Conservation (phyloP, 2,113 vertebrate genomes). For the Hippocampus abdominalis region DNA sequence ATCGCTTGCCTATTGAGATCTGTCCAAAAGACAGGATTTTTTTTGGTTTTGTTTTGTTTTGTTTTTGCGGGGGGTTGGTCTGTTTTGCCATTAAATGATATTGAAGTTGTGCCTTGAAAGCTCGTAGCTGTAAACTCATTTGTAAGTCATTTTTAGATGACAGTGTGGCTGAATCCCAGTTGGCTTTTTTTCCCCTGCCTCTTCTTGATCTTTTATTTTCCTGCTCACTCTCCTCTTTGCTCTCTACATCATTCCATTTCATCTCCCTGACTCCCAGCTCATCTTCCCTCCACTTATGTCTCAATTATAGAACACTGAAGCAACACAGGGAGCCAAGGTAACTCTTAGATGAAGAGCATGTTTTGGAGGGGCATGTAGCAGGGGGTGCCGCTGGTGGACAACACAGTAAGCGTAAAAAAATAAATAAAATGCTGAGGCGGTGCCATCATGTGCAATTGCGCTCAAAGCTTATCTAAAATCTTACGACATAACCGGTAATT, state of each 20-base stretch:
- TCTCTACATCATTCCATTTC: constrained; percentile 13
- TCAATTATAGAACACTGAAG: constrained; percentile 49
- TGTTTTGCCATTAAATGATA: constrained; percentile 49
- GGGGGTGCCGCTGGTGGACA: constrained; percentile 25
- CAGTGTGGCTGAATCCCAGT: constrained; percentile 65
- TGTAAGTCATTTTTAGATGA: constrained; percentile 72
- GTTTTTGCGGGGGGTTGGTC: constrained; percentile 64
- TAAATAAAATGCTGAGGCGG: neutral
- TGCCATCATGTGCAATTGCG: constrained; percentile 17
- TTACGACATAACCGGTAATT: constrained; percentile 2
- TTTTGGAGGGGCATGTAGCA: neutral
- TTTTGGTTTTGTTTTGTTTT: constrained; percentile 25
- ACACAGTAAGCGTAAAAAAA: neutral
- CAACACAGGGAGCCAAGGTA: constrained; percentile 7
- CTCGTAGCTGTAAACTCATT: constrained; percentile 65
- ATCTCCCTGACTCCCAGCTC: constrained; percentile 13
- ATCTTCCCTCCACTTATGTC: constrained; percentile 27
- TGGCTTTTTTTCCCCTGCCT: constrained; percentile 52
- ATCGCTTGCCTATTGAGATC: constrained; percentile 46
- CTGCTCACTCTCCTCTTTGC: constrained; percentile 5
- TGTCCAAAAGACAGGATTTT: constrained; percentile 51
- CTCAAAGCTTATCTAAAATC: constrained; percentile 14
- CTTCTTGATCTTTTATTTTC: constrained; percentile 53
- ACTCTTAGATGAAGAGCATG: constrained; percentile 9
- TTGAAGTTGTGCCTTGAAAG: constrained; percentile 61